Evolutionary conservation across 2,888 invertebrate species (phyloP), one percentile per base, ranked within the genome.

Genomic region (Anthophora plumipes): DNA sequence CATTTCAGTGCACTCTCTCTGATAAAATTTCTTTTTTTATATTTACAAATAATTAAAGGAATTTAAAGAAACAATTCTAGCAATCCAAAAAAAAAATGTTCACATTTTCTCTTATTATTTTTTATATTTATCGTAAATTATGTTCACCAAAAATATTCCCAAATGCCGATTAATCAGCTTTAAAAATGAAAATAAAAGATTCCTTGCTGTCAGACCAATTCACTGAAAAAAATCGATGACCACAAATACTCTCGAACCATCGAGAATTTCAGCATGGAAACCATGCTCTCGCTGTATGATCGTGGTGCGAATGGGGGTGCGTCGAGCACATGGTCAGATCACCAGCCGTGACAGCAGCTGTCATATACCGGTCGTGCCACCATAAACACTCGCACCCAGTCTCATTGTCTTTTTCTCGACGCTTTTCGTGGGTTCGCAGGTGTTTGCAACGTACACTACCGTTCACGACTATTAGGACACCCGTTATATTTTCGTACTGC

Each of bases 281-380:
- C 31, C 12, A 37, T 43, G 41, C n/a, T 17, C n/a, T 17, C n/a
- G 7, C 57, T n/a, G 20, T 20, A 57, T n/a, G 55, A 50, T 72
- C 68, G 66, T 57, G 57, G 46, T 60, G 66, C 75, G 69, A n/a
- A 31, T 20, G 59, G 61, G 83, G 55, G 70, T 75, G 68, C 57
- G 52, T 63, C 54, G 80, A 85, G 89, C 90, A 91, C 90, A 91
- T 90, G 90, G 88, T 76, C 84, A 82, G 83, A 82, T 87, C 88
- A 90, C 88, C 86, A 89, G 67, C 89, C 91, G 90, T 90, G 89
- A 90, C 91, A 90, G 88, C 91, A 91, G 91, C 91, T 91, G 91
- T 90, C 91, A 89, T 83, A 82, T 78, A 79, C 77, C 76, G 70
- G 60, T 67, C 69, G 74, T 75, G 54, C 77, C 48, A 41, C 37